A percentile compares a stretch with the other conserved stretches of the same genome.
Conservation (phyloP, 2,113 vertebrate species). For the Anarhynchus alexandrinus region DNA sequence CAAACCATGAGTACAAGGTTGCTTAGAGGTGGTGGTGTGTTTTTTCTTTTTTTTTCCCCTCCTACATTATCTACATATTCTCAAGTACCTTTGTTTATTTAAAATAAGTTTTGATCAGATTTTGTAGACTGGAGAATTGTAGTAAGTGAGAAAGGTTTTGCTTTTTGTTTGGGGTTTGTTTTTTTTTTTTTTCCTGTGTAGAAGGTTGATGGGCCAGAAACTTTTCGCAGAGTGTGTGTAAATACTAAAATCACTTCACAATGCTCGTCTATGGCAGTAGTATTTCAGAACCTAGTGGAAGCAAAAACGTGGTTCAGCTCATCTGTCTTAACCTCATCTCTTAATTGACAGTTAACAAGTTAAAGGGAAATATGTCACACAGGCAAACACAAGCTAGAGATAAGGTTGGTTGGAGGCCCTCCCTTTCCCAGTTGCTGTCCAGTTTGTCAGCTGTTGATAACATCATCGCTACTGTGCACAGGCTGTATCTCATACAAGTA, state of each 20-base stretch:
- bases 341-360: background rate
- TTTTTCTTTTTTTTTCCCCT: background rate
- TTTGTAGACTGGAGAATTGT: background rate
- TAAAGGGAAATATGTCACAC: background rate
- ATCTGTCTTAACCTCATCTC: background rate
- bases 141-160: conserved; percentile 15
- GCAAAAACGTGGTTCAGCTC: background rate
- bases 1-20: background rate
- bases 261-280: background rate
- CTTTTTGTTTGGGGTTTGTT: background rate
- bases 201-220: conserved; percentile 13
- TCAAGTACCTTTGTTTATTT: background rate
- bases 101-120: background rate
- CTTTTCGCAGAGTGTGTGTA: background rate
- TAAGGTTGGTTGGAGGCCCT: background rate
- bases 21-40: background rate
- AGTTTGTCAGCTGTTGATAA: background rate
- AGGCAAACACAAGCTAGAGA: background rate
- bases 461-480: background rate
- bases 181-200: background rate
- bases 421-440: background rate
- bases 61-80: background rate
- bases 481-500: background rate
- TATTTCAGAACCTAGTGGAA: background rate
- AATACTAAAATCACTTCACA: background rate